Base-by-base conservation (phyloP, 2,797 vertebrate genomes). In the Falco biarmicus region DNA sequence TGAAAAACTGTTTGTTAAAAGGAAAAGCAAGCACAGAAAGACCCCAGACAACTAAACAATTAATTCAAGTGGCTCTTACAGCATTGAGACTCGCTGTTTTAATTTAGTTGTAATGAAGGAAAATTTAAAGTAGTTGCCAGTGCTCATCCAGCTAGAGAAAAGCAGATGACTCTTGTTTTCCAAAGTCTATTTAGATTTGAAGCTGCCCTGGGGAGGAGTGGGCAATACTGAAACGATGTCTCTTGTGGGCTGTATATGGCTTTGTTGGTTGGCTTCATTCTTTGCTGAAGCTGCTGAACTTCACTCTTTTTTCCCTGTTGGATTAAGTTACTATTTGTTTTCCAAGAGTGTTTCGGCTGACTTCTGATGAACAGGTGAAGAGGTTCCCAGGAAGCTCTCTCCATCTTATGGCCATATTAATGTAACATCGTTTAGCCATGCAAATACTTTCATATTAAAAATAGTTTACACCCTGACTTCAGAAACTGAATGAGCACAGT, bases 321-420 rank as follows among this genome's bases (percentile, higher is more conserved):
- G 37, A 56, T 75, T 69, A 94, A 51, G 28, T 93, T 69, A 32
- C 56, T 90, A 19, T 76, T 78, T 82, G 32, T 70, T 94, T 94
- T 74, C 48, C 16, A 50, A 75, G 60, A 86, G 16, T 50, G 5
- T 84, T 94, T 88, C 37, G 93, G 34, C 69, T 86, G 78, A 79
- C 70, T 96, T 93, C 20, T 93, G 50, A 71, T 80, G n/a, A 84
- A 56, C 54, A 85, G 65, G 56, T 93, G 89, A 92, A 90, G 54
- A 79, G 31, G 63, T 81, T 95, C 79, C 64, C 90, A 57, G 56
- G 82, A 89, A 89, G 24, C 26, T 75, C 24, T 76, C 69, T 65
- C 48, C 61, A 37, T 25, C 48, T 53, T 39, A 21, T 24, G 39
- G 50, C 90, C 41, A 70, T 89, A 31, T 77, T 85, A 54, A 71